These are phyloP conservation scores for Coptotermes formosanus DNA, from an alignment of 1,140 invertebrate genomes.

Conservation along the genomic window DNA sequence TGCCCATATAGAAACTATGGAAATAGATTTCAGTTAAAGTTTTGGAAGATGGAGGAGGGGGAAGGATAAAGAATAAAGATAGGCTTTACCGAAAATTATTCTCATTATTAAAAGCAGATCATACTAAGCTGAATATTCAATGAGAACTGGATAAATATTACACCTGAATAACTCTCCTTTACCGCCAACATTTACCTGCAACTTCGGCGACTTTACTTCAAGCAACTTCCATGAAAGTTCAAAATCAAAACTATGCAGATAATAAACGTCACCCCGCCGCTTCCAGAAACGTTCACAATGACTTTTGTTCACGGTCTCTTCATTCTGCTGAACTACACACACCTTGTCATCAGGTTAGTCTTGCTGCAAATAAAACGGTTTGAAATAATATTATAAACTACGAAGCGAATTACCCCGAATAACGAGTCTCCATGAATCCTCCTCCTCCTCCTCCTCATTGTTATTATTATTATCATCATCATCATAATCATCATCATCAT, in stretches of 20 bases:
- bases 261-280: background rate
- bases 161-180: background rate
- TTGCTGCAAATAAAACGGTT: background rate
- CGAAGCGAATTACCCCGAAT: too few relatives aligned
- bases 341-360: background rate
- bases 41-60: slow-evolving; percentile 6
- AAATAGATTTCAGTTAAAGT: slow-evolving; percentile 31
- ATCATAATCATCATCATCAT: too few relatives aligned
- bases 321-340: background rate
- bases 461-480: too few relatives aligned
- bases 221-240: background rate
- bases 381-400: background rate
- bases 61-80: background rate
- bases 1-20: slow-evolving; percentile 27
- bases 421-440: too few relatives aligned
- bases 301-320: background rate
- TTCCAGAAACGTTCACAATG: background rate
- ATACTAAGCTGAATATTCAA: slow-evolving; percentile 16
- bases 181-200: background rate
- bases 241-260: background rate
- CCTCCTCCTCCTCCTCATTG: too few relatives aligned
- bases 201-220: background rate
- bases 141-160: slow-evolving; percentile 11
- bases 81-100: slow-evolving; percentile 29
- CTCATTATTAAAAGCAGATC: slow-evolving; percentile 26